Evolutionary conservation across 2,797 vertebrate species (phyloP).

Genomic region (Liparis tanakae): DNA sequence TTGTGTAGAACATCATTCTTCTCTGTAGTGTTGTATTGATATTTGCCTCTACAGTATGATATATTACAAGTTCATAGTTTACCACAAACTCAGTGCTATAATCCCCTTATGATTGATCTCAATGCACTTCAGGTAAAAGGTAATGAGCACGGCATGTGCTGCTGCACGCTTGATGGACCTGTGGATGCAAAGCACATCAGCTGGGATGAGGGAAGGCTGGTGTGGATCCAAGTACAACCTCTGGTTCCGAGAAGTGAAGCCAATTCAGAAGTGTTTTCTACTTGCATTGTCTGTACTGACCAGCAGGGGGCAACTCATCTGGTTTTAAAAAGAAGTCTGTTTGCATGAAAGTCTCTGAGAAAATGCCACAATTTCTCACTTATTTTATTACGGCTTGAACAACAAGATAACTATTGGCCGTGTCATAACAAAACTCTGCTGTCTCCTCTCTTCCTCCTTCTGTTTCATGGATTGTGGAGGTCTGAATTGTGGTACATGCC

Average conservation of each 20-base stretch:
- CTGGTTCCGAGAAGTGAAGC: background rate
- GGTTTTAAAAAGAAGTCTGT: background rate
- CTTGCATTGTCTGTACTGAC: background rate
- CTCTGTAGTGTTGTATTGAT: background rate
- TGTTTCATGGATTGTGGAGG: too few species aligned
- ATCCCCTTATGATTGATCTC: conserved; percentile 34
- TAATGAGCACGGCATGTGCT: conserved; percentile 26
- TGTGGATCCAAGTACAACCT: background rate
- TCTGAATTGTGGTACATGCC: too few species aligned
- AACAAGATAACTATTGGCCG: background rate
- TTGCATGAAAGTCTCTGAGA: background rate
- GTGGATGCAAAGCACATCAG: background rate
- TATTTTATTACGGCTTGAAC: background rate
- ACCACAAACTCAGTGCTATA: conserved; percentile 11
- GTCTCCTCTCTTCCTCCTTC: too few species aligned
- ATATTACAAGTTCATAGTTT: conserved; percentile 9
- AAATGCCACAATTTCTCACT: background rate
- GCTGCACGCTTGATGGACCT: conserved; percentile 3
- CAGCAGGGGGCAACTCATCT: background rate
- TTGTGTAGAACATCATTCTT: background rate
- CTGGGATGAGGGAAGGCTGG: background rate
- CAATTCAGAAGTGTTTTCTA: too few species aligned
- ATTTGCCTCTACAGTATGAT: conserved; percentile 10
- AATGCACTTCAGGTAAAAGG: conserved; percentile 26
- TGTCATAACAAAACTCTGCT: background rate